Conservation (phyloP, 2,888 invertebrate genomes). For the Petrophora chlorosata region DNA sequence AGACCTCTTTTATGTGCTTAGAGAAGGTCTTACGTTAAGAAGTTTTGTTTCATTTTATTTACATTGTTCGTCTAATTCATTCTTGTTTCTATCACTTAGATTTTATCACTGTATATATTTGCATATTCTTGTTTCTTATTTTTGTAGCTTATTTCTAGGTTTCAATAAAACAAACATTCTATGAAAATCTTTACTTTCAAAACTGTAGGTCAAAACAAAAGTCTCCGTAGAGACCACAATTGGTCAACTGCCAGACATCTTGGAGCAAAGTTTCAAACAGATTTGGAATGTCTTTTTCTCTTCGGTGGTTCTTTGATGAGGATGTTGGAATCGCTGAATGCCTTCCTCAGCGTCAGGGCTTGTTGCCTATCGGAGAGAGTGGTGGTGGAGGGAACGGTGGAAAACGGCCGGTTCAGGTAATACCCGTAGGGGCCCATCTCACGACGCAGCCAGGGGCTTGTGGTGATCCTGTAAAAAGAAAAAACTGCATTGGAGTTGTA, state of each 20-base stretch:
- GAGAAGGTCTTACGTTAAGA: too few species aligned
- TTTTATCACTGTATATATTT: too few species aligned
- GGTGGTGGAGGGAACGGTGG: conserved; percentile 50
- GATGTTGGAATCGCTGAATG: conserved; percentile 69
- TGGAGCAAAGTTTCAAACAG: conserved; percentile 46
- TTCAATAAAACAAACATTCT: too few species aligned
- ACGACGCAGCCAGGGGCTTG: conserved; percentile 82
- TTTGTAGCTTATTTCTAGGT: too few species aligned
- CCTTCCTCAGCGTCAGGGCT: conserved; percentile 51
- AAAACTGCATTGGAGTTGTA: not conserved
- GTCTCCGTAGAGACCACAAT: too few species aligned
- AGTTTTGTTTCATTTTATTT: too few species aligned
- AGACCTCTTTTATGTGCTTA: too few species aligned
- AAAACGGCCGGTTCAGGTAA: conserved; percentile 79
- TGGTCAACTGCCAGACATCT: not conserved
- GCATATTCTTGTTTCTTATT: too few species aligned
- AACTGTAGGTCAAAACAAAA: too few species aligned
- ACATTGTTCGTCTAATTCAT: too few species aligned
- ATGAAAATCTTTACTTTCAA: too few species aligned
- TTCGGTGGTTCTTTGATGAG: conserved; percentile 61
- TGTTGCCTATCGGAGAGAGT: conserved; percentile 44
- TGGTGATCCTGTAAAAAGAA: conserved; percentile 75
- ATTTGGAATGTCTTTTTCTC: conserved; percentile 72
- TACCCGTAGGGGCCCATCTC: conserved; percentile 86
- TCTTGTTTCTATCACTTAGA: too few species aligned